These are phyloP conservation scores for Euplagia quadripunctaria DNA, from an alignment of 2,888 invertebrate species.

Conservation along the genomic window DNA sequence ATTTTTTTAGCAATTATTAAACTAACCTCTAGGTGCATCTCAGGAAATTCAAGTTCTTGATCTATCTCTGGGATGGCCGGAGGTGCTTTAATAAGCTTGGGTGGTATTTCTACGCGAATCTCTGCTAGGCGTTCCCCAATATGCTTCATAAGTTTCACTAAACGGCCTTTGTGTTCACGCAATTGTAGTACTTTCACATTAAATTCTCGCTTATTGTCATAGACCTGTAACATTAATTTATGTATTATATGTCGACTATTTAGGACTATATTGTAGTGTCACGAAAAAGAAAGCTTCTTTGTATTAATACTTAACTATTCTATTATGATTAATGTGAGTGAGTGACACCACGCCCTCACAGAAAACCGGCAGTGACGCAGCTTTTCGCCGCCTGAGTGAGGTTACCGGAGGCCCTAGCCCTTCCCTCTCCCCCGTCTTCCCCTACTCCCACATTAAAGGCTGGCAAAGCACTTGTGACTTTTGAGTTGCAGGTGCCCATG, in stretches of 20 bases:
- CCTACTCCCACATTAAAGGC: no score
- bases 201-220: conserved; percentile 75
- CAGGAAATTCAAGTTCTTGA: conserved; percentile 87
- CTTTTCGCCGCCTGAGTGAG: no score
- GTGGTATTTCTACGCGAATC: conserved; percentile 88
- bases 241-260: not conserved
- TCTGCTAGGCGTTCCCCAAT: conserved; percentile 80
- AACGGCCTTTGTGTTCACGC: conserved; percentile 71
- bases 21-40: conserved; percentile 84
- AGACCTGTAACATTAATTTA: conserved; percentile 63
- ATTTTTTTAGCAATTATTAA: not conserved
- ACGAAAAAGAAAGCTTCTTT: not conserved
- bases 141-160: conserved; percentile 68
- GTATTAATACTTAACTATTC: no score
- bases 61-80: conserved; percentile 83
- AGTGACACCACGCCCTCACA: no score
- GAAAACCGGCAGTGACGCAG: no score
- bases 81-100: conserved; percentile 72
- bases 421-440: no score
- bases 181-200: conserved; percentile 76
- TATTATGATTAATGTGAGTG: no score
- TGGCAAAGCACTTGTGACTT: no score
- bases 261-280: not conserved
- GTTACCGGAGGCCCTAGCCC: no score
- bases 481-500: no score